Evolutionary conservation across 2,113 vertebrate species (phyloP), one percentile per base, ranked within the genome.

Genomic region (Notothenia rossii): DNA sequence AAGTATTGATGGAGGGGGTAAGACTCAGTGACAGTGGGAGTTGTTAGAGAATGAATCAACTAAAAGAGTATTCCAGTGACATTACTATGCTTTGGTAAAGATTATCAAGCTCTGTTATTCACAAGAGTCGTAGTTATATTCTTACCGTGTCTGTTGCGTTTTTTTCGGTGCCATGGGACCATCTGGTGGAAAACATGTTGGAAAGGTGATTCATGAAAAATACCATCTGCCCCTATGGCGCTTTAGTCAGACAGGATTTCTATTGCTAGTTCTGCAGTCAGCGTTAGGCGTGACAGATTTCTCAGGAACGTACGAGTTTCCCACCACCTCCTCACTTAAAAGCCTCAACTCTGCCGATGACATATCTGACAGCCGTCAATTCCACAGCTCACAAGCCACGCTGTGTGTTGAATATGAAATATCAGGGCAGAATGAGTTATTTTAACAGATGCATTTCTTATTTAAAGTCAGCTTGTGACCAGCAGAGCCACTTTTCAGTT

Each of bases 181-280:
- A 86, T 86, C 85, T 90, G 88, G 77, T 86, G 9, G 0, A 10
- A 18, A 87, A 86, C 81, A 89, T 85, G 75, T 45, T 86, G 63
- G 65, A 84, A 84, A 92, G 88, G 91, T 91, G 88, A 90, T 89
- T 91, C 83, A 85, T 76, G 66, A 75, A 79, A 79, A 90, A 72
- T 22, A 83, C 82, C 88, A 91, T 91, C 87, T 92, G 91, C 75
- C 77, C 43, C 76, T 81, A 25, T 0, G 59, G 56, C 15, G 33
- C 60, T 80, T 85, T 63, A 84, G 82, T 87, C 81, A 87, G 86
- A 77, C 49, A 6, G 61, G 73, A 72, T 58, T 25, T 81, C 83
- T 75, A 76, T 20, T 82, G 61, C 77, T 89, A 81, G 88, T 92
- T 89, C 66, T 88, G 87, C 88, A 77, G 74, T 79, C 10, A 20